These are phyloP conservation scores for Dynastes hyllus DNA, from an alignment of 2,888 invertebrate species.

Conservation along the genomic window DNA sequence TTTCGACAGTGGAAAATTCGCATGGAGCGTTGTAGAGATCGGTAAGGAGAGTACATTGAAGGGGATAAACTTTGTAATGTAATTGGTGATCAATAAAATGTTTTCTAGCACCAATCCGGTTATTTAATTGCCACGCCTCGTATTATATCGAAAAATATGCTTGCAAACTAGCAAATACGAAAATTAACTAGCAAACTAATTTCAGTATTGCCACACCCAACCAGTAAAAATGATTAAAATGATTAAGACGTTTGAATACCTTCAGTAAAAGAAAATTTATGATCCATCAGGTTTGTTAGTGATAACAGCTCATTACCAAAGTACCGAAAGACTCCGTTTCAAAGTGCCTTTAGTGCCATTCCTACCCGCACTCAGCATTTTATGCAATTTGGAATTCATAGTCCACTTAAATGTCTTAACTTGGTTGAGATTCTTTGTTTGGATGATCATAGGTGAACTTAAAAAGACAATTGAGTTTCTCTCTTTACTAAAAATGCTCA, in stretches of 20 bases:
- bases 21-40: too few relatives aligned
- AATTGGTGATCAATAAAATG: too few relatives aligned
- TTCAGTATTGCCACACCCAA: background rate
- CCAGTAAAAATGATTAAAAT: background rate
- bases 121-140: too few relatives aligned
- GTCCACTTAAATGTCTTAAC: constrained; percentile 86
- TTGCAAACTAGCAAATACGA: background rate
- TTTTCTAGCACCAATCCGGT: too few relatives aligned
- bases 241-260: background rate
- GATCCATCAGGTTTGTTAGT: constrained; percentile 76
- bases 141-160: too few relatives aligned
- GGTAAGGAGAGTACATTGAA: too few relatives aligned
- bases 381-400: constrained; percentile 89
- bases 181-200: background rate
- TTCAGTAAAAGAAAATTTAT: too few relatives aligned
- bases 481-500: background rate
- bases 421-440: constrained; percentile 89
- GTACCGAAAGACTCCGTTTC: constrained; percentile 80
- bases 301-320: constrained; percentile 82
- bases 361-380: constrained; percentile 85
- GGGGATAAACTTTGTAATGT: too few relatives aligned
- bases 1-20: too few relatives aligned
- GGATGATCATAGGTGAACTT: constrained; percentile 86
- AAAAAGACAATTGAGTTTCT: too few relatives aligned
- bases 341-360: constrained; percentile 88